Evolutionary conservation across 2,797 vertebrate species (phyloP), one percentile per base, ranked within the genome.

Genomic region (Xenentodon cancila): DNA sequence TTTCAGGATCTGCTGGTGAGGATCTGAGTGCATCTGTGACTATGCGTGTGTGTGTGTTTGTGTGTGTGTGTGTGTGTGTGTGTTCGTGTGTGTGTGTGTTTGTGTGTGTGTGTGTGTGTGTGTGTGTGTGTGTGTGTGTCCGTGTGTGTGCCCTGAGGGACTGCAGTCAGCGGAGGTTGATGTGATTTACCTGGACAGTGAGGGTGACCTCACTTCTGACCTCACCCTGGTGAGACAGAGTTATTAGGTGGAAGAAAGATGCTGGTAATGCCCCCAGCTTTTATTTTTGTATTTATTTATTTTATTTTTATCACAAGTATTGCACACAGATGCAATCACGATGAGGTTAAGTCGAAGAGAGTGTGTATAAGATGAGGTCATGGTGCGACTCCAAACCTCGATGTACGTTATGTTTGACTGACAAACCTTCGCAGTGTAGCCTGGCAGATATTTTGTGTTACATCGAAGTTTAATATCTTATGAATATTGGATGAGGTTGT

Each of bases 141-240:
- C 63, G 49, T 54, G 58, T 51, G 68, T 55, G 46, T 53, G 18
- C 48, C 80, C 72, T 54, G 52, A 47, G 70, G 79, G 67, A 56
- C 34, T 70, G 57, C 0, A 15, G 60, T 53, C 40, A 5, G 18
- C 18, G 13, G n/a, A 63, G 27, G 48, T 32, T 82, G 86, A 81
- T 71, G 59, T 81, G 84, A 89, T 87, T 75, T 59, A 85, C 73
- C 80, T 85, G 69, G 71, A 82, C 81, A 75, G 66, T 9, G 7
- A 46, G 32, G 25, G 48, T 59, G 81, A 77, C 89, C 82, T 87
- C 79, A 65, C 22, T 44, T 57, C 50, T 86, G 78, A 84, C 78
- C 80, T 82, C 11, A 27, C 40, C 17, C 64, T 68, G 66, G 42
- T 17, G 47, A 73, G 50, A 51, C 60, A 32, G 22, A 61, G 59